Percentiles rank a stretch among this genome's conserved stretches.
These are phyloP conservation scores for Centropyge bicolor DNA, from an alignment of 2,797 vertebrate species.

Conservation along the genomic window DNA sequence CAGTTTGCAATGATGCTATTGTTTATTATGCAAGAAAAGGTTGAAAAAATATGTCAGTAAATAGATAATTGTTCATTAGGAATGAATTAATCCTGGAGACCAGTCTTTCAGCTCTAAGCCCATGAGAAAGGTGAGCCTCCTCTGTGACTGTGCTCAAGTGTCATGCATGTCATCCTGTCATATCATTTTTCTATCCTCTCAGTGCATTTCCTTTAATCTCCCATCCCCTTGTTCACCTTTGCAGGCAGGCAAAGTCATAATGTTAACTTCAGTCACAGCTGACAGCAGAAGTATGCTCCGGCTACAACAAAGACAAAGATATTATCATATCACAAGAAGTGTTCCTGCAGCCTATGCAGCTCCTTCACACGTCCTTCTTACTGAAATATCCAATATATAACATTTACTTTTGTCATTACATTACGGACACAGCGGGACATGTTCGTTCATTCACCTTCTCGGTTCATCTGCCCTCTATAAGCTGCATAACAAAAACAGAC, in stretches of 20 bases:
- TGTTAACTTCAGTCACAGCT: conserved; percentile 28
- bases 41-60: conserved; percentile 1
- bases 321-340: conserved; percentile 1
- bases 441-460: background rate
- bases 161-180: conserved; percentile 50
- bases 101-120: conserved; percentile 45
- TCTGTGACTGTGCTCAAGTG: conserved; percentile 33
- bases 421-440: background rate
- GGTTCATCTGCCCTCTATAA: background rate
- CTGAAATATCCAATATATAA: conserved; percentile 14
- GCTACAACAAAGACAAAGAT: conserved; percentile 14
- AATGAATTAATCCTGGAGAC: conserved; percentile 33
- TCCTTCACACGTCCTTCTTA: background rate
- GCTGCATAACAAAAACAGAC: conserved; percentile 10
- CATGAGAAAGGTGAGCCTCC: conserved; percentile 50
- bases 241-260: conserved; percentile 38
- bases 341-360: background rate
- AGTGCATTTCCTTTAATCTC: conserved; percentile 58
- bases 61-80: conserved; percentile 16
- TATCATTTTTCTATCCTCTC: conserved; percentile 46
- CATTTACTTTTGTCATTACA: conserved; percentile 7
- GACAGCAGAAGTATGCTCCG: conserved; percentile 17
- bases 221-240: conserved; percentile 53
- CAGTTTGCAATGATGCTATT: background rate
- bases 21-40: background rate